Percentiles rank a stretch among this genome's conserved stretches.
phyloP scores from a whole-genome alignment of 2,113 vertebrate genomes.

The Symphodus melops region DNA sequence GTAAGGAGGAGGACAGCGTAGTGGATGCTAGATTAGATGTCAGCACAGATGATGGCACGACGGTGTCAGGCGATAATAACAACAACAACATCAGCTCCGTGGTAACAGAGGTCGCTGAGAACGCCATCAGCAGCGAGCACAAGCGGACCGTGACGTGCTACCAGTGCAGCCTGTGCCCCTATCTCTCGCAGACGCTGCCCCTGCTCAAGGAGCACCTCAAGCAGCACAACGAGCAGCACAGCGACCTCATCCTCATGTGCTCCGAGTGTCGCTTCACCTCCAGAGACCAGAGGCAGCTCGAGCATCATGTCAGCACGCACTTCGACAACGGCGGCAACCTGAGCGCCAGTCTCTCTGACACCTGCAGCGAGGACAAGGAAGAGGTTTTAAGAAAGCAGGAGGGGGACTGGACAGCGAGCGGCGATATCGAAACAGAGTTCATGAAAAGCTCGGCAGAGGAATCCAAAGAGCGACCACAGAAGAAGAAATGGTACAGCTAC shows the following conservation, averaged over 20 bases:
- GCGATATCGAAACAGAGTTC: neutral
- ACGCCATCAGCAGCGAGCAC: conserved; percentile 51
- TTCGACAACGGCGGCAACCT: conserved; percentile 71
- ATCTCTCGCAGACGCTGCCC: conserved; percentile 87
- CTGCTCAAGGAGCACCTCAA: conserved; percentile 91
- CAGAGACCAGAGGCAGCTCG: conserved; percentile 90
- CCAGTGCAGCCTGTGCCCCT: conserved; percentile 94
- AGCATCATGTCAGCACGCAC: conserved; percentile 89
- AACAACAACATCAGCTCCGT: conserved; percentile 35
- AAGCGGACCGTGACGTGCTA: conserved; percentile 88
- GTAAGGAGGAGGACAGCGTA: conserved; percentile 47
- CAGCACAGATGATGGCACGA: neutral
- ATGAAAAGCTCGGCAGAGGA: conserved; percentile 42
- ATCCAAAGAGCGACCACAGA: conserved; percentile 56
- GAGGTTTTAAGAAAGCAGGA: conserved; percentile 1
- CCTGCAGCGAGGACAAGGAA: conserved; percentile 25
- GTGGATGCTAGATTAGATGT: conserved; percentile 58
- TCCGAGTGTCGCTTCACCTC: conserved; percentile 92
- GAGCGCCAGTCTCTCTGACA: conserved; percentile 38
- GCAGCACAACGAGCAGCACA: conserved; percentile 92
- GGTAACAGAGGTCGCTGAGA: conserved; percentile 26
- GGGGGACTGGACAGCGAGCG: neutral
- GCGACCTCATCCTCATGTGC: conserved; percentile 93
- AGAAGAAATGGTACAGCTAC: conserved; percentile 92
- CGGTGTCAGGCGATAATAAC: conserved; percentile 45